These are phyloP conservation scores for Apistogramma diplotaenia DNA, from an alignment of 2,113 vertebrate species.

Conservation along the genomic window DNA sequence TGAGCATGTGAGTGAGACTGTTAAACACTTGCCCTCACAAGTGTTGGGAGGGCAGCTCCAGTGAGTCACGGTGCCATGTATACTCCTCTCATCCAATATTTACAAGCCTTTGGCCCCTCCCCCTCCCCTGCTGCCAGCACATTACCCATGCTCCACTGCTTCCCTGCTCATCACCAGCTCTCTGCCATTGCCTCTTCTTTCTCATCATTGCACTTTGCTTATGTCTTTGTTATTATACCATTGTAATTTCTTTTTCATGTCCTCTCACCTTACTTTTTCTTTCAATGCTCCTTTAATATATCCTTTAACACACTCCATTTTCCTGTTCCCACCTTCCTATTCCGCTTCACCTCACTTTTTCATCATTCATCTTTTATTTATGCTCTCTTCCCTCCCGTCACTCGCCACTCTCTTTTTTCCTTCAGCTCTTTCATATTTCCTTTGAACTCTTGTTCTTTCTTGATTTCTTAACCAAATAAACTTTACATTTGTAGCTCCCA, in stretches of 20 bases:
- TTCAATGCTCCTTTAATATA: neutral
- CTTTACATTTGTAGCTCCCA: neutral
- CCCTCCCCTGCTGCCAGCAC: slow-evolving; percentile 31
- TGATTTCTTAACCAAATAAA: neutral
- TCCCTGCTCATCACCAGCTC: slow-evolving; percentile 15
- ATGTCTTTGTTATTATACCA: neutral
- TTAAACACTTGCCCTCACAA: slow-evolving; percentile 74
- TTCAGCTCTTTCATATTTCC: neutral
- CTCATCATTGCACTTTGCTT: neutral
- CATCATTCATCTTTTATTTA: neutral
- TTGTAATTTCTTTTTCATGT: neutral
- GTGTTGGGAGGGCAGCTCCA: slow-evolving; percentile 68
- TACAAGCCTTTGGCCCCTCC: slow-evolving; percentile 58
- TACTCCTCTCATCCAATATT: slow-evolving; percentile 76
- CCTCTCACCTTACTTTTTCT: neutral
- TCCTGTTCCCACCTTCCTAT: neutral
- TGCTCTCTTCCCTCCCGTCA: neutral
- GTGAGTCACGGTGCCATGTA: slow-evolving; percentile 74
- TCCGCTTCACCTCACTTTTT: neutral
- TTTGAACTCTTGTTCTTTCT: neutral
- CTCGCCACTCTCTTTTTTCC: neutral
- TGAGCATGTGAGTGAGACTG: slow-evolving; percentile 40
- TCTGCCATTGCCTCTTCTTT: neutral
- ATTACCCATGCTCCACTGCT: slow-evolving; percentile 57
- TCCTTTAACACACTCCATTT: neutral